Conservation (phyloP, 2,797 vertebrate genomes). For the Melanotaenia trifasciata region DNA sequence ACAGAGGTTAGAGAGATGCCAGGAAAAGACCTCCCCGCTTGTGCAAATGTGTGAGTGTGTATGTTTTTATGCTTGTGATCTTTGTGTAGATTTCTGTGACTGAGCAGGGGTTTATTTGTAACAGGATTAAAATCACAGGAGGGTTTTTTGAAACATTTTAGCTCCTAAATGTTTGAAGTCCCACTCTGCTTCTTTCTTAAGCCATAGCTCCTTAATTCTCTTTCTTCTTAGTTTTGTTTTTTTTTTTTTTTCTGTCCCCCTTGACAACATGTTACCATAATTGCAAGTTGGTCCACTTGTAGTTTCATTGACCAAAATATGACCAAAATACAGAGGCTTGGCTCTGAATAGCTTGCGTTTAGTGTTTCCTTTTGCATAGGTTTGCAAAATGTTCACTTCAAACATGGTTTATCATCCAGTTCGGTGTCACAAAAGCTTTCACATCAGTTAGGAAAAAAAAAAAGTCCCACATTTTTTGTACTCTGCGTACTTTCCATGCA, state of each 20-base stretch:
- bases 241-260: conserved; percentile 27
- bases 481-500: not conserved
- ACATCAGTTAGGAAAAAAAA: not conserved
- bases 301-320: conserved; percentile 7
- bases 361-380: too few relatives aligned
- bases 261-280: conserved; percentile 28
- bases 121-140: conserved; percentile 59
- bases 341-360: not conserved
- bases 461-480: not conserved
- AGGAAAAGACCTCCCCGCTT: conserved; percentile 39
- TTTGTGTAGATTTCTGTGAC: conserved; percentile 24
- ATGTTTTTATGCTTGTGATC: conserved; percentile 27
- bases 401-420: too few relatives aligned
- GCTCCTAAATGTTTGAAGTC: conserved; percentile 44
- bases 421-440: too few relatives aligned
- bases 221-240: conserved; percentile 19
- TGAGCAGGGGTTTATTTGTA: conserved; percentile 37
- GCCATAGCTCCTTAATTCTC: conserved; percentile 27
- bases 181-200: conserved; percentile 25
- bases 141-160: conserved; percentile 51
- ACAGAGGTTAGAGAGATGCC: conserved; percentile 60
- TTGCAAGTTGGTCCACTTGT: conserved; percentile 25
- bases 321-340: not conserved
- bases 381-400: too few relatives aligned
- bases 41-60: conserved; percentile 17